These are phyloP conservation scores for Leptocoma aspasia DNA, from an alignment of 2,113 vertebrate species.

Conservation along the genomic window DNA sequence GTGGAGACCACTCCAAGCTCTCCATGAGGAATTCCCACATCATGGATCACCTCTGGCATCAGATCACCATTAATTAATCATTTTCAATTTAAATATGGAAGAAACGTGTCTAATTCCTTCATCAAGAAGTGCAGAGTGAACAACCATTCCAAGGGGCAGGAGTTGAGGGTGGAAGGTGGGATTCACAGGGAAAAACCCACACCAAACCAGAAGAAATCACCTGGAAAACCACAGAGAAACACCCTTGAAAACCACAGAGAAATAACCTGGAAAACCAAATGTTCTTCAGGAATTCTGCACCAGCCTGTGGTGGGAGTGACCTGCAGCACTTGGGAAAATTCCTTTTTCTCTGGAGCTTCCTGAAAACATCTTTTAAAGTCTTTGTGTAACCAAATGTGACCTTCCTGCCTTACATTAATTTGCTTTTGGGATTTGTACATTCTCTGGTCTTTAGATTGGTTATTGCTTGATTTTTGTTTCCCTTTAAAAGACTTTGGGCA, in stretches of 20 bases:
- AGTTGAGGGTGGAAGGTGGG: not conserved
- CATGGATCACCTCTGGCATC: not conserved
- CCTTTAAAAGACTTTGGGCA: not conserved
- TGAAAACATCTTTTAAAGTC: not conserved
- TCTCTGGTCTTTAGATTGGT: not conserved
- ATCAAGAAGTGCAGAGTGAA: not conserved
- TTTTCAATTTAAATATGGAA: not conserved
- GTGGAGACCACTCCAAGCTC: not conserved
- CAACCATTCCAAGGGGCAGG: not conserved
- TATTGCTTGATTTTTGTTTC: not conserved
- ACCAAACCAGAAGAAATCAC: not conserved
- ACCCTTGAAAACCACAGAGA: not conserved
- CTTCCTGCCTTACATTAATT: not conserved
- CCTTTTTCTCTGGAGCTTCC: not conserved
- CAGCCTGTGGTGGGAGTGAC: not conserved
- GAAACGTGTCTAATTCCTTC: not conserved
- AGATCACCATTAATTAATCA: not conserved
- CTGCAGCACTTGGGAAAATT: not conserved
- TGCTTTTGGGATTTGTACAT: not conserved
- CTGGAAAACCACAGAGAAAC: not conserved
- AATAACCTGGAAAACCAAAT: not conserved
- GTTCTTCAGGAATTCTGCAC: not conserved
- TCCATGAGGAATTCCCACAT: not conserved
- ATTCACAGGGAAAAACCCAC: not conserved
- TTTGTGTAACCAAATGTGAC: not conserved